phyloP scores from a whole-genome alignment of 2,113 vertebrate genomes.

The Phylloscopus trochiloides region DNA sequence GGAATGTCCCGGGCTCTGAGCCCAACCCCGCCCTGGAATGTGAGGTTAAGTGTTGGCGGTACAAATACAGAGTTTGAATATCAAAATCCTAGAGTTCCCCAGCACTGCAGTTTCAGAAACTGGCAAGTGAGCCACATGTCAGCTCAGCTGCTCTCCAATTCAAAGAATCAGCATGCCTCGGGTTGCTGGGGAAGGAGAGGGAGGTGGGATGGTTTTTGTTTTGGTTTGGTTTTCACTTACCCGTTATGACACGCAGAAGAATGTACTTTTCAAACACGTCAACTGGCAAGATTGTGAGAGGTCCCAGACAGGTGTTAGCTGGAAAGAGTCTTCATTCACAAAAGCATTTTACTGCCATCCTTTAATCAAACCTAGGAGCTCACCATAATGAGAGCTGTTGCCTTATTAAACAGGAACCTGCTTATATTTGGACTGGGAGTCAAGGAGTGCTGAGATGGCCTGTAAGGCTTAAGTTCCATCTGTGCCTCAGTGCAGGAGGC shows the following conservation, averaged over 20 bases:
- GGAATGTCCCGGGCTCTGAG: constrained; percentile 63
- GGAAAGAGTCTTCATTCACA: constrained; percentile 15
- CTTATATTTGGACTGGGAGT: neutral
- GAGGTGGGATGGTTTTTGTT: neutral
- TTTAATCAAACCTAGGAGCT: neutral
- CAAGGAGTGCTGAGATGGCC: neutral
- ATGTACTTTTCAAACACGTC: neutral
- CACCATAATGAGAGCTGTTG: neutral
- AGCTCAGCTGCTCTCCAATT: constrained; percentile 50
- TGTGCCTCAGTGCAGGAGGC: neutral
- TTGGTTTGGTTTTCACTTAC: neutral
- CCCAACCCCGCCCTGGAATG: constrained; percentile 61
- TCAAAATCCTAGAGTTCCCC: constrained; percentile 36
- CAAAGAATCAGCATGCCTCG: neutral
- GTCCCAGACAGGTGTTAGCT: constrained; percentile 19
- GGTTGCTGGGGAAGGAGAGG: neutral
- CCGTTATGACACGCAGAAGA: neutral
- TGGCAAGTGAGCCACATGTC: constrained; percentile 11
- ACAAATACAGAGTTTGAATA: constrained; percentile 35
- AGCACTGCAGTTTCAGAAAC: constrained; percentile 26
- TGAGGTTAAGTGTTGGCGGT: constrained; percentile 34
- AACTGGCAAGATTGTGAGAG: neutral
- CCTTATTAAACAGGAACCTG: neutral
- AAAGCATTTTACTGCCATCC: neutral
- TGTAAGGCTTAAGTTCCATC: neutral